Evolutionary conservation across 1,140 invertebrate genomes (phyloP).

Genomic region (Drosophila aff.): DNA sequence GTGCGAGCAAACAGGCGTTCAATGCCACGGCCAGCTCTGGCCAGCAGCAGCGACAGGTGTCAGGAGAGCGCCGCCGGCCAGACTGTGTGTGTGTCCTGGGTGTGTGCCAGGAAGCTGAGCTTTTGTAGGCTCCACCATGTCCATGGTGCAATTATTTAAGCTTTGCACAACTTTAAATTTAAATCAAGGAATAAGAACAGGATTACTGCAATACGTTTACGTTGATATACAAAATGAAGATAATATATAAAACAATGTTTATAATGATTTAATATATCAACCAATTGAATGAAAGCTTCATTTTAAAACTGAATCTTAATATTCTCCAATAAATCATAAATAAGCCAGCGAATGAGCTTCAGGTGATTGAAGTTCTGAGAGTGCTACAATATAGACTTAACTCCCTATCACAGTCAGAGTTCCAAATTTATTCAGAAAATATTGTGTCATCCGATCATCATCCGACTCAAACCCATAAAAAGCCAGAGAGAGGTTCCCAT

Average conservation of each 20-base stretch:
- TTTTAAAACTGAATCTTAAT: too few species aligned
- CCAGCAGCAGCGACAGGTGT: conserved; percentile 14
- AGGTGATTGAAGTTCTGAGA: too few species aligned
- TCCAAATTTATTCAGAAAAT: not conserved
- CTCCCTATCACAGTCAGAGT: not conserved
- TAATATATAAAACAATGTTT: too few species aligned
- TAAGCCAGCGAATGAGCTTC: too few species aligned
- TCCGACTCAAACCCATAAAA: not conserved
- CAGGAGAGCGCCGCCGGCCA: conserved; percentile 3
- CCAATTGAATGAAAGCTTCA: too few species aligned
- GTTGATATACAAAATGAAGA: too few species aligned
- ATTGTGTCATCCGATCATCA: not conserved
- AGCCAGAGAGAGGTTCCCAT: not conserved
- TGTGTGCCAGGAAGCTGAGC: conserved; percentile 6
- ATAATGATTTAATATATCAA: too few species aligned
- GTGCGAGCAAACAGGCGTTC: conserved; percentile 4
- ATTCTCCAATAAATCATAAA: too few species aligned
- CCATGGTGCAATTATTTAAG: not conserved
- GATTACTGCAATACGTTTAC: too few species aligned
- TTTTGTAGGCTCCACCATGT: not conserved
- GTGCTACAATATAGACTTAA: too few species aligned
- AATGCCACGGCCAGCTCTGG: not conserved
- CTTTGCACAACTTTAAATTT: not conserved
- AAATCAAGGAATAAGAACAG: not conserved
- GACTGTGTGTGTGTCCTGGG: not conserved